phyloP scores from a whole-genome alignment of 2,113 vertebrate genomes.

The Phyllostomus discolor region DNA sequence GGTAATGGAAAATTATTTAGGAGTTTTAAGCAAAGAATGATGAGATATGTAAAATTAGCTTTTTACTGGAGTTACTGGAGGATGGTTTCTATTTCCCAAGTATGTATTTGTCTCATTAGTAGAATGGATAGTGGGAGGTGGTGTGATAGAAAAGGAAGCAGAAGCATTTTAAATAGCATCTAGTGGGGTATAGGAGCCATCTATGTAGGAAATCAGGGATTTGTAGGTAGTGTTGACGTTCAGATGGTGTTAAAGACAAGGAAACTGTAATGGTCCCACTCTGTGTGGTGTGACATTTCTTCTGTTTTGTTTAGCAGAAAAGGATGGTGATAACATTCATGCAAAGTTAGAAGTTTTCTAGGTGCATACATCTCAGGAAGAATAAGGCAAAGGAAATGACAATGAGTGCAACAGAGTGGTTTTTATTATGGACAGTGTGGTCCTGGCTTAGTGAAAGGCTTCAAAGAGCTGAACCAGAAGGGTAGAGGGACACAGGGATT shows the following conservation, averaged over 20 bases:
- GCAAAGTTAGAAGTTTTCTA: neutral
- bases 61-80: neutral
- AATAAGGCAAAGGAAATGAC: neutral
- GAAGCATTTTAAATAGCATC: neutral
- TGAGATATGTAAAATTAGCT: neutral
- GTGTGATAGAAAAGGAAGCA: neutral
- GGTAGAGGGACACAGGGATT: neutral
- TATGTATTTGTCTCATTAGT: neutral
- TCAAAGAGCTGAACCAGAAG: neutral
- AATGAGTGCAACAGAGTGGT: neutral
- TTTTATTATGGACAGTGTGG: neutral
- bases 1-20: neutral
- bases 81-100: neutral
- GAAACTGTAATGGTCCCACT: neutral
- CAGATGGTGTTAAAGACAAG: neutral
- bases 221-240: neutral
- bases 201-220: neutral
- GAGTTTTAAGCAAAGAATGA: neutral
- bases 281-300: neutral
- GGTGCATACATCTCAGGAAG: neutral
- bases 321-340: neutral
- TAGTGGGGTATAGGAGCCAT: neutral
- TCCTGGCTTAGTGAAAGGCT: neutral
- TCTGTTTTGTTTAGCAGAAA: neutral
- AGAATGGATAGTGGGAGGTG: neutral